Conservation (phyloP, 1,140 invertebrate genomes). For the Drosophila prosaltans region DNA sequence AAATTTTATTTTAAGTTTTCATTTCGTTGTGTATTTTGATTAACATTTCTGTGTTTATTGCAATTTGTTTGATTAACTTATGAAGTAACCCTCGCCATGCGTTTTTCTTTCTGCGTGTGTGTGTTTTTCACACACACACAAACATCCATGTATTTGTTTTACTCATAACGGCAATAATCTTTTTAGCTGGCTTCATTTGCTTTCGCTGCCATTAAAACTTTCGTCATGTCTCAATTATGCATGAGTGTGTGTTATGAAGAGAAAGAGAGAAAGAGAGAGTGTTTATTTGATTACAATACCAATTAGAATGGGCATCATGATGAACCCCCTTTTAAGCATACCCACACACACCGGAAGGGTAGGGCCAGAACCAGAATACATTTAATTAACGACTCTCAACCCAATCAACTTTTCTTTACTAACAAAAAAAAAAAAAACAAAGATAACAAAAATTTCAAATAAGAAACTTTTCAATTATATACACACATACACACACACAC, state of each 20-base stretch:
- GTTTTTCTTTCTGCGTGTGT: background rate
- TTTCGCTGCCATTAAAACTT: conserved; percentile 23
- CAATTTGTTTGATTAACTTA: background rate
- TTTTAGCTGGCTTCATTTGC: conserved; percentile 70
- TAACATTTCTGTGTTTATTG: background rate
- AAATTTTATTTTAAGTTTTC: background rate
- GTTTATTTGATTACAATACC: conserved; percentile 74
- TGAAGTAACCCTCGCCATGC: background rate
- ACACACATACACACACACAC: background rate
- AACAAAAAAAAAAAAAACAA: background rate
- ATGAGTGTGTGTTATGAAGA: conserved; percentile 27
- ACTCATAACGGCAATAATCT: conserved; percentile 69
- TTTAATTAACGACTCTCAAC: background rate
- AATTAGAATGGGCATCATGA: conserved; percentile 56
- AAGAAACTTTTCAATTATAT: conserved; percentile 12
- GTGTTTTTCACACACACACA: background rate
- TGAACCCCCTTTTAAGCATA: conserved; percentile 20
- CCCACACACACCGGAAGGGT: background rate
- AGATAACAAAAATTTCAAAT: background rate
- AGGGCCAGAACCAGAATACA: background rate
- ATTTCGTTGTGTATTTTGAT: background rate
- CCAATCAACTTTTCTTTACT: conserved; percentile 10
- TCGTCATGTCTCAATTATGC: conserved; percentile 60
- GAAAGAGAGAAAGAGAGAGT: conserved; percentile 28
- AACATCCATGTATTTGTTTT: conserved; percentile 13